These are phyloP conservation scores for Cebuella pygmaea DNA, from an alignment of 2,797 vertebrate genomes.

Conservation along the genomic window DNA sequence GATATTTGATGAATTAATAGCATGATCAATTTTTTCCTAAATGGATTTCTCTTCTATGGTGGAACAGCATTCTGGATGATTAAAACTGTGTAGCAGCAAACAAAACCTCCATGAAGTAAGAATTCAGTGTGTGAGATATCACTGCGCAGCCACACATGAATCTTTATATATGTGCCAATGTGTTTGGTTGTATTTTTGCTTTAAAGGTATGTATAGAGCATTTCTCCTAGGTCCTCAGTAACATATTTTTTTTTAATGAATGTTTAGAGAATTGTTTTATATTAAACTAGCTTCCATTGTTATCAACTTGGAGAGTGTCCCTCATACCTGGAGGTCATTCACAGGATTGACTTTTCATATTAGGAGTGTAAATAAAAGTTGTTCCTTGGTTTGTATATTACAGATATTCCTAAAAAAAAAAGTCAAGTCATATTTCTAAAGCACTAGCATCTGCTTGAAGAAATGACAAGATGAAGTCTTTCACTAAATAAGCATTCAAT, in stretches of 20 bases:
- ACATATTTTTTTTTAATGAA: neutral
- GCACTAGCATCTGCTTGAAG: slow-evolving; percentile 25
- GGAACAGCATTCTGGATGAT: neutral
- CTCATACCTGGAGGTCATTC: slow-evolving; percentile 2
- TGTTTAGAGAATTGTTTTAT: slow-evolving; percentile 42
- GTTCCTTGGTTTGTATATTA: slow-evolving; percentile 34
- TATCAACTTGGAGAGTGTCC: neutral
- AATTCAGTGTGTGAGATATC: neutral
- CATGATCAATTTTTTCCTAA: slow-evolving; percentile 48
- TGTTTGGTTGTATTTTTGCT: slow-evolving; percentile 1
- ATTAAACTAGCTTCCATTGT: neutral
- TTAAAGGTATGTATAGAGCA: neutral
- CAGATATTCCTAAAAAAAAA: slow-evolving; percentile 26
- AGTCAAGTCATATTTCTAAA: slow-evolving; percentile 49
- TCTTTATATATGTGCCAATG: neutral
- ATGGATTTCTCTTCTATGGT: slow-evolving; percentile 45
- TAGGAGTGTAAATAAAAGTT: slow-evolving; percentile 34
- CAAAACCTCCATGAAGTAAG: neutral
- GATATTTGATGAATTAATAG: slow-evolving; percentile 72
- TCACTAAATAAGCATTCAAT: neutral
- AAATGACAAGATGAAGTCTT: neutral
- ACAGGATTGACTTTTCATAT: slow-evolving; percentile 4
- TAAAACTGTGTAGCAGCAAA: neutral
- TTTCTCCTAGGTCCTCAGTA: slow-evolving; percentile 21
- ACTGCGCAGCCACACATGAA: neutral